Evolutionary conservation across 2,888 invertebrate genomes (phyloP), one percentile per base, ranked within the genome.

Genomic region (Thumatha senex): DNA sequence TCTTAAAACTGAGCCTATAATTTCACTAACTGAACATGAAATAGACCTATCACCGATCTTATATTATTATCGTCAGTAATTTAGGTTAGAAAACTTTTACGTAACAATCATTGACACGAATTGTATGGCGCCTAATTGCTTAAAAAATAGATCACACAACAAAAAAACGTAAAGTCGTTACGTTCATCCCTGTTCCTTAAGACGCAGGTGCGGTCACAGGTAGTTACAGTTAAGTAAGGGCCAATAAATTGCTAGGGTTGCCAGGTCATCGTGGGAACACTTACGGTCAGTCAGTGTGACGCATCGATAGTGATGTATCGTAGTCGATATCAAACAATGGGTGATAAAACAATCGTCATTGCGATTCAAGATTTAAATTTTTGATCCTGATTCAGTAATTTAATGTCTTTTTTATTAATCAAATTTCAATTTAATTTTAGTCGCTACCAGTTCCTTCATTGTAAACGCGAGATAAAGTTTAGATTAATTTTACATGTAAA

Each of bases 261-360:
- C 48, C 89, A 82, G 89, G 90, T 91, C 90, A 89, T 72, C 87
- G 90, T 90, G 90, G 89, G 90, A 91, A 90, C 70, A 57, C 61
- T 65, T 71, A 71, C 78, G 84, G 64, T 61, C 82, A 84, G 63
- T 67, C 56, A 81, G 72, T 80, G 86, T 89, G 84, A 88, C 87
- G 81, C 67, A 68, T 69, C 63, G 48, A 61, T 63, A 58, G 63
- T 68, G 58, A 65, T 58, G 63, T 63, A 74, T 70, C 56, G 61
- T 44, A 43, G 35, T 50, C 41, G 41, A 51, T 61, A 54, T 52
- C 31, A 61, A 40, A 66, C 67, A 65, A 65, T 56, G 61, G 52
- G 10, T 40, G 30, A 31, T 31, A 31, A 24, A 24, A 24, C 18
- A 24, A 8, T 31, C 40, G 33, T 24, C 43, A 52, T 52, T 43